Conservation (phyloP, 2,113 vertebrate species). For the Dipodomys stephensi region DNA sequence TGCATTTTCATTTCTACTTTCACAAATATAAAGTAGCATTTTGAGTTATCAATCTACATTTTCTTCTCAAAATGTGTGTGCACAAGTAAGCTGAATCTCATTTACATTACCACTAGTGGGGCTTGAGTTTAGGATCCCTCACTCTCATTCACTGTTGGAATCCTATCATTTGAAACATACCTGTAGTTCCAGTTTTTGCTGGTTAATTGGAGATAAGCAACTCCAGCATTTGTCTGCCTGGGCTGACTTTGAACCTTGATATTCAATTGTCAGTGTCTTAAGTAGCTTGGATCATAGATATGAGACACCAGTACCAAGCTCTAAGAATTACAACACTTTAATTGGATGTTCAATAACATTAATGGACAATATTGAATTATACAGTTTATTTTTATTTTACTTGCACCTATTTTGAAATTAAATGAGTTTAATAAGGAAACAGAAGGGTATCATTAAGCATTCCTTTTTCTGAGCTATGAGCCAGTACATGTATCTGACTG, state of each 20-base stretch:
- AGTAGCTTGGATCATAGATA: no score
- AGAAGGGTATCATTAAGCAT: neutral
- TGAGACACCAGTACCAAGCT: no score
- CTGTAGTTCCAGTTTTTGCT: no score
- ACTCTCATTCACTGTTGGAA: no score
- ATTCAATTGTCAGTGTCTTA: no score
- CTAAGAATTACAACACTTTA: neutral
- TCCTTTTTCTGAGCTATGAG: neutral
- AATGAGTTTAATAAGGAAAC: no score
- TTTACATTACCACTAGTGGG: no score
- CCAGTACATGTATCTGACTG: neutral
- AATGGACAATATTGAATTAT: neutral
- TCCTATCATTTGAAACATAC: no score
- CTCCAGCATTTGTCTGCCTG: no score
- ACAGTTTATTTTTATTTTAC: neutral
- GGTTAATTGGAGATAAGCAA: no score
- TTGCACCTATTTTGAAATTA: neutral
- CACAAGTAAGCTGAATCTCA: neutral
- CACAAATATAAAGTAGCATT: neutral
- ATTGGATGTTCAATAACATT: neutral
- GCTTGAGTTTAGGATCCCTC: no score
- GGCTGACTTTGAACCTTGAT: no score
- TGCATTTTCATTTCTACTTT: neutral
- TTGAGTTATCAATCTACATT: neutral
- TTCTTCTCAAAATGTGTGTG: slow-evolving; percentile 11